phyloP scores from a whole-genome alignment of 2,888 invertebrate genomes.

The Micropterix aruncella region DNA sequence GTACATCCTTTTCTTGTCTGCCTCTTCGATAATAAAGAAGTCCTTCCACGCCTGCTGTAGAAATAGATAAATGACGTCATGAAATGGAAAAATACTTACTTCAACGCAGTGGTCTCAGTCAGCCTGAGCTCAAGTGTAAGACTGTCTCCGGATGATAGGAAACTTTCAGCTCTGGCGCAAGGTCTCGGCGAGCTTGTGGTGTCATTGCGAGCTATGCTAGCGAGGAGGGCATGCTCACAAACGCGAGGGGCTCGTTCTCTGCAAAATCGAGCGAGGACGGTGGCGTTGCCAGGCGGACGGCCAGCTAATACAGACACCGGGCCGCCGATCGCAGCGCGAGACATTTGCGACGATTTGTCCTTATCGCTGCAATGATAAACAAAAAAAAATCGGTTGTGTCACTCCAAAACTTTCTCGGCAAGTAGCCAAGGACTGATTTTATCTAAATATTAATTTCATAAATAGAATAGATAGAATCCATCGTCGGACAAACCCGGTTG shows the following conservation, averaged over 20 bases:
- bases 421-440: no score
- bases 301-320: constrained; percentile 34
- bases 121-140: constrained; percentile 67
- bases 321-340: constrained; percentile 26
- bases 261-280: constrained; percentile 68
- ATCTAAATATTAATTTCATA: no score
- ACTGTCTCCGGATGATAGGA: constrained; percentile 67
- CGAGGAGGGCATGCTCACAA: constrained; percentile 66
- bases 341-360: constrained; percentile 34
- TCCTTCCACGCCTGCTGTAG: no score
- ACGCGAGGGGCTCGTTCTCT: constrained; percentile 68
- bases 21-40: no score
- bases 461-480: no score
- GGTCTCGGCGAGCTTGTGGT: constrained; percentile 43
- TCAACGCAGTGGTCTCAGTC: constrained; percentile 71
- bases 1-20: neutral
- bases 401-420: no score
- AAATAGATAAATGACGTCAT: no score
- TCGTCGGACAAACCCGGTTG: no score
- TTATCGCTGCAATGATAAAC: constrained; percentile 32
- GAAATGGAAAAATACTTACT: constrained; percentile 36
- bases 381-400: no score
- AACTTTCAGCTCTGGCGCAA: constrained; percentile 69
- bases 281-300: constrained; percentile 56
- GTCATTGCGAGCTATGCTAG: constrained; percentile 17